Percentiles rank a stretch among this genome's conserved stretches.
phyloP scores from a whole-genome alignment of 30 jellyfish, hydroid and myxozoan genomes.

The Clytia hemisphaerica region DNA sequence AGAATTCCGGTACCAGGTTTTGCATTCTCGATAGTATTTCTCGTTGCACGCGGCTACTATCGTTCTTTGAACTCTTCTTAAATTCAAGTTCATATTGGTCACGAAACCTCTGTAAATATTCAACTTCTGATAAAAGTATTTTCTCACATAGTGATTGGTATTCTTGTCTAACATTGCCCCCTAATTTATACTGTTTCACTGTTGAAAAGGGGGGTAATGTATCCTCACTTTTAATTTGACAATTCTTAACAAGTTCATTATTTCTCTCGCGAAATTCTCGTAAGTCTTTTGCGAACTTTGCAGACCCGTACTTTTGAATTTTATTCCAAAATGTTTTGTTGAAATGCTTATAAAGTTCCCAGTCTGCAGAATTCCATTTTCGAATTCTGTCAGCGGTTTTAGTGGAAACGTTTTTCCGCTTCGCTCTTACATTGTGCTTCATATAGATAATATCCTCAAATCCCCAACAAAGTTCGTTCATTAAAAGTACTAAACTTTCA shows the following conservation, averaged over 20 bases:
- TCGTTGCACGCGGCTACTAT: too few species aligned
- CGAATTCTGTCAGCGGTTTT: constrained; percentile 27
- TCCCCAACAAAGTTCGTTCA: constrained; percentile 75
- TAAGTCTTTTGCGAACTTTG: constrained; percentile 65
- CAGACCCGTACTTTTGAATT: constrained; percentile 47
- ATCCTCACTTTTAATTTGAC: constrained; percentile 54
- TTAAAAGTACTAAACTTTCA: constrained; percentile 84
- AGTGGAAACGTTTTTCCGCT: constrained; percentile 26
- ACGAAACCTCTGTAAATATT: constrained; percentile 55
- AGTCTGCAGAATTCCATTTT: constrained; percentile 81
- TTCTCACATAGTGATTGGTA: constrained; percentile 66
- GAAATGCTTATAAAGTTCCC: constrained; percentile 48
- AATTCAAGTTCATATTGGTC: constrained; percentile 46
- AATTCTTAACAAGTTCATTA: constrained; percentile 32
- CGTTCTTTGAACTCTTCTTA: neutral
- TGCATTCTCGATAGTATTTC: too few species aligned
- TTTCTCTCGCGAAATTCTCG: constrained; percentile 57
- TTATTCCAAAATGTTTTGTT: constrained; percentile 80
- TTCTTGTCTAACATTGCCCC: constrained; percentile 54
- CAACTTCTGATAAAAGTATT: constrained; percentile 65
- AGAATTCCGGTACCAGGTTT: too few species aligned
- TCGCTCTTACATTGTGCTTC: constrained; percentile 68
- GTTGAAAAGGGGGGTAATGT: constrained; percentile 63
- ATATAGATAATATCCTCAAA: constrained; percentile 76
- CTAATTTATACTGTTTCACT: constrained; percentile 50